phyloP scores from a whole-genome alignment of 2,888 invertebrate genomes.

The Meta bourneti region DNA sequence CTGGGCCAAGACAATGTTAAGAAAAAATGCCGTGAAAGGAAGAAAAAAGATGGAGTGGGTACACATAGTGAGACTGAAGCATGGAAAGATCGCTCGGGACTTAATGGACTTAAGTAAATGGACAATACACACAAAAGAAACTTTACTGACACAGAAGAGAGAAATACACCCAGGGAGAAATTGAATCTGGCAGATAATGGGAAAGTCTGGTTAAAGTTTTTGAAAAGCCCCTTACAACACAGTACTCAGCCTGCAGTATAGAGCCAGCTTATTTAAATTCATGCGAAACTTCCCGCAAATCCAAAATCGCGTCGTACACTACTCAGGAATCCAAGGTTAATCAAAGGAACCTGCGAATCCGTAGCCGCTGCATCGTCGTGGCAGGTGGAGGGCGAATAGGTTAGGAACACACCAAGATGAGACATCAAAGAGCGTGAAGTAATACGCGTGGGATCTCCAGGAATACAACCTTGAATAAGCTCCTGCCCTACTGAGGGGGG shows the following conservation, averaged over 20 bases:
- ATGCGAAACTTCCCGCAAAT: neutral
- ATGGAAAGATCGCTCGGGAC: too few relatives aligned
- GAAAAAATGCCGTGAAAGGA: too few relatives aligned
- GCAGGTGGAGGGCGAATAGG: constrained; percentile 44
- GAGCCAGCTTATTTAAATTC: neutral
- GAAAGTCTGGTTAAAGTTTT: too few relatives aligned
- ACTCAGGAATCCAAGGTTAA: neutral
- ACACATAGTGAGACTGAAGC: too few relatives aligned
- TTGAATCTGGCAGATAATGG: too few relatives aligned
- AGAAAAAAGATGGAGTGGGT: too few relatives aligned
- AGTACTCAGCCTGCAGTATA: neutral
- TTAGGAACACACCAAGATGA: constrained; percentile 9
- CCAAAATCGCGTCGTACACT: neutral
- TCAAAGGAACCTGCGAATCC: neutral
- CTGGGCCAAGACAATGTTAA: too few relatives aligned
- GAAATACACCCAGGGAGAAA: too few relatives aligned
- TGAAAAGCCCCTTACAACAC: too few relatives aligned
- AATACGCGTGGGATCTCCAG: constrained; percentile 62
- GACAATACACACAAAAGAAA: too few relatives aligned
- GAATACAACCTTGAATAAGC: constrained; percentile 41
- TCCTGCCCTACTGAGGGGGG: constrained; percentile 53
- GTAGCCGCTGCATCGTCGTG: neutral
- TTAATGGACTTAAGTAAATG: too few relatives aligned
- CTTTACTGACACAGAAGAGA: too few relatives aligned
- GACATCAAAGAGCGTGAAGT: neutral